Evolutionary conservation across 2,113 vertebrate genomes (phyloP), one percentile per base, ranked within the genome.

Genomic region (Progne subis): DNA sequence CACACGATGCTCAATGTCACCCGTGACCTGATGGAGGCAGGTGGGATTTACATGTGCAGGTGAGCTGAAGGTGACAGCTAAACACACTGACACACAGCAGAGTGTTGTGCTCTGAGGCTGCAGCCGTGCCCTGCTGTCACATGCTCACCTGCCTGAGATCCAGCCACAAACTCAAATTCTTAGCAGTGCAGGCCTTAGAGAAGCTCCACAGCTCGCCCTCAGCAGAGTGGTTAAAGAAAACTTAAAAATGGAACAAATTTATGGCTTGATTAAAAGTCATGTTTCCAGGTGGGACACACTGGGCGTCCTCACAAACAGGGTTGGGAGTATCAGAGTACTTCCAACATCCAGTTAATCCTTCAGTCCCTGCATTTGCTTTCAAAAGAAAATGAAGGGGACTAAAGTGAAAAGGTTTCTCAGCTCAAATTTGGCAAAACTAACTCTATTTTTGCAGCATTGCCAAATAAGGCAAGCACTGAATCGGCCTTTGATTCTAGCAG

Each of bases 401-500:
- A 59, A 87, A 43, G 63, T 85, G 63, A 69, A 94, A 95, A 59
- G 34, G 53, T 78, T 94, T 57, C 81, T 79, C 70, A 61, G n/a
- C 37, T 76, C 28, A 31, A 11, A 29, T 85, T 53, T 82, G 78
- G 87, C 89, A 87, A 89, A 93, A 89, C 41, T 34, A 61, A 44
- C 57, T 20, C 25, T 72, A 64, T 69, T 91, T 92, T 88, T 29
- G 26, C 63, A 78, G 82, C 59, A n/a, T 31, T 85, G 78, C 79
- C 82, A 86, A 88, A 91, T 55, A 88, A 82, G 92, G 82, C 71
- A 83, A 91, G 50, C 67, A n/a, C 13, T 59, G 59, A 80, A 77
- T 69, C n/a, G 70, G 63, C 55, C 59, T 94, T 90, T 92, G 50
- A 70, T 80, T 94, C 92, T n/a, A 85, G 81, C 26, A 67, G 78